Percentiles rank a stretch among this genome's conserved stretches.
These are phyloP conservation scores for Indri indri DNA, from an alignment of 2,113 vertebrate species.

Conservation along the genomic window DNA sequence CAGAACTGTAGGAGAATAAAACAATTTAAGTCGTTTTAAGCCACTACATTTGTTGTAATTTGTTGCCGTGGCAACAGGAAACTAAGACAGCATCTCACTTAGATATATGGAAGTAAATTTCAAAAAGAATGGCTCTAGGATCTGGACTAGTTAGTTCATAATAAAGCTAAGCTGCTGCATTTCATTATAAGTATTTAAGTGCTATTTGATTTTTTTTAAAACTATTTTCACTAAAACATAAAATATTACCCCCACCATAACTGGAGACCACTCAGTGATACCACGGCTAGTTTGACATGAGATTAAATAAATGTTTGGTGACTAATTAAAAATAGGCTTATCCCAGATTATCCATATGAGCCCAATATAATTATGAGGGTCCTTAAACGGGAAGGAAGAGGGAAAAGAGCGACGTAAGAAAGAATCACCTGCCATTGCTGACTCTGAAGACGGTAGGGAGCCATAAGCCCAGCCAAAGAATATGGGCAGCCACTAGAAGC, in stretches of 20 bases:
- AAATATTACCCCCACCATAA: neutral
- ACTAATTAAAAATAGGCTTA: neutral
- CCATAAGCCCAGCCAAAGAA: neutral
- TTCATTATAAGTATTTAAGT: neutral
- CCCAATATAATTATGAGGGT: neutral
- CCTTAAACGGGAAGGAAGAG: neutral
- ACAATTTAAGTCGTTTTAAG: neutral
- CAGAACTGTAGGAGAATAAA: neutral
- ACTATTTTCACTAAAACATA: constrained; percentile 1
- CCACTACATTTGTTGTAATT: neutral
- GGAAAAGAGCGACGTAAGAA: neutral
- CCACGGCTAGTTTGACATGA: neutral
- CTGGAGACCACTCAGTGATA: neutral
- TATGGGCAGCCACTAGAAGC: neutral
- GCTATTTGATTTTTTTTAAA: neutral
- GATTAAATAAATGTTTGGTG: neutral
- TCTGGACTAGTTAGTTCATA: neutral
- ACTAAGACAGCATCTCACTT: neutral
- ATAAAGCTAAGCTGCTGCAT: neutral
- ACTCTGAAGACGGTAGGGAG: neutral
- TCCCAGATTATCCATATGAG: neutral
- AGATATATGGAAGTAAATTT: neutral
- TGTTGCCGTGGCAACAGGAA: neutral
- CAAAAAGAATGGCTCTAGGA: neutral
- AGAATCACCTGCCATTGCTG: neutral